A percentile compares a stretch with the other conserved stretches of the same genome.
These are phyloP conservation scores for Pocillopora verrucosa DNA, from an alignment of 64 coral and sea anemone species.

Conservation along the genomic window DNA sequence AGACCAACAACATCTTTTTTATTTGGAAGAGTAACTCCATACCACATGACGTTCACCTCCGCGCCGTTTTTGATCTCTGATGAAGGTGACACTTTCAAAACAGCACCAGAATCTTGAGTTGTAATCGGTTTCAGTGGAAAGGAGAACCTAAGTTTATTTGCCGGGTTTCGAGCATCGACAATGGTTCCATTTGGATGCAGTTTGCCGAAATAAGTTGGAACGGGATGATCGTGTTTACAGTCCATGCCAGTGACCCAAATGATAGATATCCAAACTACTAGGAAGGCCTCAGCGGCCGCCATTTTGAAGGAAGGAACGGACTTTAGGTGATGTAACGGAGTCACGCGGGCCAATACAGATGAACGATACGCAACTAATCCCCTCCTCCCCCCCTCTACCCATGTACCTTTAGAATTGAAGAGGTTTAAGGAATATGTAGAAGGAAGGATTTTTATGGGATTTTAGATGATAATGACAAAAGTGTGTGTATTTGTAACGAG, in stretches of 20 bases:
- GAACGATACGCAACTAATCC: too few relatives aligned
- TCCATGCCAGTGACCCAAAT: conserved; percentile 20
- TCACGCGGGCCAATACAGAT: neutral
- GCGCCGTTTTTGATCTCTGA: conserved; percentile 60
- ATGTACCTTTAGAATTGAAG: too few relatives aligned
- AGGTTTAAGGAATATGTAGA: too few relatives aligned
- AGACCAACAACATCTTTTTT: conserved; percentile 50
- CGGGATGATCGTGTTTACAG: conserved; percentile 58
- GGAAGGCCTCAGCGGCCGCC: neutral
- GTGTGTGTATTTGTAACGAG: too few relatives aligned
- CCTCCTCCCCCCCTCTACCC: too few relatives aligned
- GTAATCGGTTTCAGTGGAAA: conserved; percentile 3
- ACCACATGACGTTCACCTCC: conserved; percentile 66
- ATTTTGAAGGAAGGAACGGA: neutral
- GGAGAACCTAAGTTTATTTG: conserved; percentile 52
- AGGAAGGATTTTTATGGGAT: too few relatives aligned
- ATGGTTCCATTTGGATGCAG: conserved; percentile 77
- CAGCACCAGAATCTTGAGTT: conserved; percentile 29
- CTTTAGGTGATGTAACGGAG: neutral
- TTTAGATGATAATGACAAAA: too few relatives aligned
- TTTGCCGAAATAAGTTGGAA: conserved; percentile 78
- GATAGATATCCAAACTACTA: neutral
- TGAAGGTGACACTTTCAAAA: conserved; percentile 64
- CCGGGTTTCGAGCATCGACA: conserved; percentile 73
- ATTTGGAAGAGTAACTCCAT: conserved; percentile 40